A percentile compares a stretch with the other conserved stretches of the same genome.
phyloP scores from a whole-genome alignment of 2,888 invertebrate species.

The Trichacis sp. region DNA sequence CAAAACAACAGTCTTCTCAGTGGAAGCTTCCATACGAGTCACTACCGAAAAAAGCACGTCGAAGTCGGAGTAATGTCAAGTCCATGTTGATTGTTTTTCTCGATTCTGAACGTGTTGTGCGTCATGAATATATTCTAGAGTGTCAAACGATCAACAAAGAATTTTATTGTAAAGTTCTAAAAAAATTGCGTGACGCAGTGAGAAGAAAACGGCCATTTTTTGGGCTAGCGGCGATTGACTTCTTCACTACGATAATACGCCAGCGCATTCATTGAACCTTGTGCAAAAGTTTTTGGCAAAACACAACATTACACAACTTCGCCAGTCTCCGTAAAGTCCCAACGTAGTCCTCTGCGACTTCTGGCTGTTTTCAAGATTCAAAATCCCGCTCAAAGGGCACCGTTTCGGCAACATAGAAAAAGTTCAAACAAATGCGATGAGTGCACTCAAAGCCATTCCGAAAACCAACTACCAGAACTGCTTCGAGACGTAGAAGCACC shows the following conservation, averaged over 20 bases:
- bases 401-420: background rate
- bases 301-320: no score
- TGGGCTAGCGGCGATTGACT: conserved; percentile 15
- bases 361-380: background rate
- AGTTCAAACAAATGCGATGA: no score
- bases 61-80: conserved; percentile 33
- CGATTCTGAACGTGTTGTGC: conserved; percentile 36
- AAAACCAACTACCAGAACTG: no score
- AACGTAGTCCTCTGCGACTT: no score
- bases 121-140: conserved; percentile 27
- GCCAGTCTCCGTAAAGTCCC: no score
- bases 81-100: conserved; percentile 29
- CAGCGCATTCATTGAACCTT: background rate
- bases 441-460: no score
- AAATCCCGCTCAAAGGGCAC: background rate
- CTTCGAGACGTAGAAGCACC: no score
- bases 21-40: conserved; percentile 29
- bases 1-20: conserved; percentile 37
- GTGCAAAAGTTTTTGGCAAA: background rate
- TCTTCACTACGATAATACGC: conserved; percentile 17
- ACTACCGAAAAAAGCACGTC: conserved; percentile 34
- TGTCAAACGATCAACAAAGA: background rate
- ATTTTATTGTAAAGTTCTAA: background rate
- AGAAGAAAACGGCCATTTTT: conserved; percentile 8
- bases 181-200: background rate